phyloP scores from a whole-genome alignment of 1,140 invertebrate genomes.

The Drosophila quadrilineata region DNA sequence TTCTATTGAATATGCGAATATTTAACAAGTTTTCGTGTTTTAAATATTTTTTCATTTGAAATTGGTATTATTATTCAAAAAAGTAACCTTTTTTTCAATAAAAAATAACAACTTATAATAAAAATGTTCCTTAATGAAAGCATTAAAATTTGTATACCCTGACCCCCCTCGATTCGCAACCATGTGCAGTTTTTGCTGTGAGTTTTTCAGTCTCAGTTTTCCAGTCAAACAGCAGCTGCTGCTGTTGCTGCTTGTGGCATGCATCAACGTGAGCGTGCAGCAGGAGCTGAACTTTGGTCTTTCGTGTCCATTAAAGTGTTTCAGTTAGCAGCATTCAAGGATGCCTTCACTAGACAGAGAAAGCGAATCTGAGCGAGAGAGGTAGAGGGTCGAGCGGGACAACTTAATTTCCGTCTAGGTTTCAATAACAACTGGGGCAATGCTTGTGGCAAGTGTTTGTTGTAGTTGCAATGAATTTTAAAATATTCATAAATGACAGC shows the following conservation, averaged over 20 bases:
- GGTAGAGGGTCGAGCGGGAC: constrained; percentile 47
- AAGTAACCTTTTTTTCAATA: no score
- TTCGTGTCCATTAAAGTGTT: constrained; percentile 68
- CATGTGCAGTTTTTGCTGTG: no score
- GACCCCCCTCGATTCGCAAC: no score
- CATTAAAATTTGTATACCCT: no score
- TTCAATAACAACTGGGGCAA: constrained; percentile 49
- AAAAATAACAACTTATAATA: no score
- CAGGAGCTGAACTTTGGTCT: constrained; percentile 52
- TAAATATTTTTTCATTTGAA: no score
- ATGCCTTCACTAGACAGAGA: background rate
- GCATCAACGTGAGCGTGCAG: constrained; percentile 29
- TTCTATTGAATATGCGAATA: no score
- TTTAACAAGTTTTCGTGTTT: no score
- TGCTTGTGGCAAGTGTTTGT: constrained; percentile 1
- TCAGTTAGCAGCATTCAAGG: constrained; percentile 47
- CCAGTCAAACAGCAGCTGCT: background rate
- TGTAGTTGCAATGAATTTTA: constrained; percentile 64
- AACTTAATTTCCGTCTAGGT: constrained; percentile 76
- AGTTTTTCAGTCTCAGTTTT: no score
- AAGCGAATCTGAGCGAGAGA: background rate
- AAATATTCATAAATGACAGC: constrained; percentile 73
- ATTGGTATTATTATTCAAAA: no score
- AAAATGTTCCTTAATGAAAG: no score
- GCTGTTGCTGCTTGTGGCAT: no score